A percentile compares a stretch with the other conserved stretches of the same genome.
Conservation (phyloP, 2,888 invertebrate genomes). For the Balanococcus diminutus region DNA sequence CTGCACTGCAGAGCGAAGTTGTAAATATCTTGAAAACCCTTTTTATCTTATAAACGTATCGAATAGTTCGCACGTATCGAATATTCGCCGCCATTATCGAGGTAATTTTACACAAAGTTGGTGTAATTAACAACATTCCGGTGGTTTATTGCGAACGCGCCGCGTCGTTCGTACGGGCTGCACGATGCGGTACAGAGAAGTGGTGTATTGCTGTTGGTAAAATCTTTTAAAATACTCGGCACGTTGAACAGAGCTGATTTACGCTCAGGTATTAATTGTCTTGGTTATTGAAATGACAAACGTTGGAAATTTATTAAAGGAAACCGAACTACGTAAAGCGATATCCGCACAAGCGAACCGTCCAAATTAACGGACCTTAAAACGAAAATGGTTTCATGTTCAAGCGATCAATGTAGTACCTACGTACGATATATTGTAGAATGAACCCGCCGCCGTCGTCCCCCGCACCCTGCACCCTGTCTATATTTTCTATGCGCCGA, state of each 20-base stretch:
- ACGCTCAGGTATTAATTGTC: slow-evolving; percentile 33
- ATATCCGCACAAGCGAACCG: background rate
- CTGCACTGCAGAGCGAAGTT: background rate
- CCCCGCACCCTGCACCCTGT: background rate
- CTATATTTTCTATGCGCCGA: background rate
- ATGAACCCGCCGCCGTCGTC: background rate
- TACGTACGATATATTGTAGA: background rate
- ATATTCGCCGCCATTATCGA: slow-evolving; percentile 31
- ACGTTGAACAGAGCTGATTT: slow-evolving; percentile 21
- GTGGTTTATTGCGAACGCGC: background rate
- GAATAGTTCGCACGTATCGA: slow-evolving; percentile 31
- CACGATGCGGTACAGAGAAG: background rate
- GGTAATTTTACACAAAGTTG: background rate
- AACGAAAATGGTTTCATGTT: background rate
- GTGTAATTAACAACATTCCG: slow-evolving; percentile 29
- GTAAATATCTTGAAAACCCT: background rate
- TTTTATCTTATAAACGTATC: background rate
- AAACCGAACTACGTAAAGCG: slow-evolving; percentile 6
- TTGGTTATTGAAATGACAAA: slow-evolving; percentile 29
- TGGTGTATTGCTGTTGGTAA: background rate
- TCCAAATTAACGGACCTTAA: slow-evolving; percentile 18
- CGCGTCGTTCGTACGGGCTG: background rate
- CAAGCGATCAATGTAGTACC: background rate
- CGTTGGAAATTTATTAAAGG: slow-evolving; percentile 33
- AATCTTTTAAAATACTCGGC: slow-evolving; percentile 12